phyloP scores from a whole-genome alignment of 2,888 invertebrate species.

The Plemyria rubiginata region DNA sequence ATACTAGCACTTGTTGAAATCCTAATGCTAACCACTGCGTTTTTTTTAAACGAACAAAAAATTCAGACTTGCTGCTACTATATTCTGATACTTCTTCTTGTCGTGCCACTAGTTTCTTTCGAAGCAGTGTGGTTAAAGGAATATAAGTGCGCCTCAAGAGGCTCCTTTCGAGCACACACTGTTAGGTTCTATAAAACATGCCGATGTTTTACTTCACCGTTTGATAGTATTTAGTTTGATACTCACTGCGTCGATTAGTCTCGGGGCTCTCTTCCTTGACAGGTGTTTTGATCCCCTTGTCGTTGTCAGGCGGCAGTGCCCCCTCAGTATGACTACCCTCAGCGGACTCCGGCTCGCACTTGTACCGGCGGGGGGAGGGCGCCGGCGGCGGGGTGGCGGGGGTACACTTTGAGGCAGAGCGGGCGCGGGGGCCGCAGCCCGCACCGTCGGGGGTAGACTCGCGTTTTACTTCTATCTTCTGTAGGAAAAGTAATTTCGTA shows the following conservation, averaged over 20 bases:
- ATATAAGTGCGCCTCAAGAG: too few relatives aligned
- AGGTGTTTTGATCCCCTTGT: slow-evolving; percentile 58
- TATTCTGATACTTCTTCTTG: too few relatives aligned
- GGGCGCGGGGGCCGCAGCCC: slow-evolving; percentile 61
- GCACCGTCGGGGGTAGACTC: slow-evolving; percentile 78
- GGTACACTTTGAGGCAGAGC: slow-evolving; percentile 66
- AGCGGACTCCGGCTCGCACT: slow-evolving; percentile 70
- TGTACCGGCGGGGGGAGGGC: slow-evolving; percentile 62
- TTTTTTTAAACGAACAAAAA: too few relatives aligned
- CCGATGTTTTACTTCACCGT: too few relatives aligned
- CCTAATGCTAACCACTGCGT: too few relatives aligned
- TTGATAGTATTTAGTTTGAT: too few relatives aligned
- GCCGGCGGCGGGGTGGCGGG: slow-evolving; percentile 43
- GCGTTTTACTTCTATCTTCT: slow-evolving; percentile 81
- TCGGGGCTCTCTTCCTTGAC: slow-evolving; percentile 64
- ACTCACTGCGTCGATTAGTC: slow-evolving; percentile 63
- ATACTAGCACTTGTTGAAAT: neutral
- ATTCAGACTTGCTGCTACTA: too few relatives aligned
- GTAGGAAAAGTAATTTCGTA: slow-evolving; percentile 14
- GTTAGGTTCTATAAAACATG: too few relatives aligned
- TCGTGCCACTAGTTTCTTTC: too few relatives aligned
- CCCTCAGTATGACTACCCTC: slow-evolving; percentile 73
- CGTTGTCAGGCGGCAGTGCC: slow-evolving; percentile 59
- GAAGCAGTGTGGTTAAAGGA: too few relatives aligned
- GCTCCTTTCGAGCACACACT: too few relatives aligned